Evolutionary conservation across 53 echinoderm and acorn worm species (phyloP), one percentile per base, ranked within the genome.

Genomic region (Pentamera pediparva): DNA sequence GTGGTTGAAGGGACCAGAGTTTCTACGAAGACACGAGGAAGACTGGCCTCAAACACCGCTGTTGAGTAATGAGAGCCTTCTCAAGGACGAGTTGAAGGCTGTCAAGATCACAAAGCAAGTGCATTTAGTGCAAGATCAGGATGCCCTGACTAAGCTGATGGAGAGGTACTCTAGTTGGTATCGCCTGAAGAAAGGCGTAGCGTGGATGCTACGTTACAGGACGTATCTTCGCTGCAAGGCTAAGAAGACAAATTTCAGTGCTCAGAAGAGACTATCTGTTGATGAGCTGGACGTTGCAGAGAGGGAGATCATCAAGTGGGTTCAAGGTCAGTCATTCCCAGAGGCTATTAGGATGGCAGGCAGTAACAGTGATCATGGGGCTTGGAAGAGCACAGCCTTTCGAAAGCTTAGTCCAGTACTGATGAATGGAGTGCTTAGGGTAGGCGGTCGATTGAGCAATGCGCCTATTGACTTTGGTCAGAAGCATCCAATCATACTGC

Each of bases 401-500:
- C 29, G 28, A 11, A 83, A 79, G 21, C 39, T 88, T 20, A 75
- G 75, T 35, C 83, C 84, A 5, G 29, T 84, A 0, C 5, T 59
- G 6, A 47, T 59, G 4, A 56, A 84, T 24, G 83, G 88, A 26
- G 38, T 88, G 7, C 41, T 79, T 20, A 69, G 79, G 19, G 83
- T 88, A 19, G 83, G 83, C 11, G 88, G 79, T 4, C 2, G 88
- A 11, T 38, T 88, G 18, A 18, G 40, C 7, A 84, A 79, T 17
- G 75, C 88, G 7, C 71, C 67, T 17, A 0, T 88, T 6, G 9
- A 45, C 13, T 35, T 67, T 40, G 80, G 67, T 21, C 7, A 65
- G 5, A 84, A 70, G 35, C 84, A 89, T 40, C 83, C 88, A 11
- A 37, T 84, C 0, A 84, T 88, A 26, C 69, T 88, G 0, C 88